Base-by-base conservation (phyloP, 53 echinoderm and acorn worm genomes). In the Hippasteria phrygiana region DNA sequence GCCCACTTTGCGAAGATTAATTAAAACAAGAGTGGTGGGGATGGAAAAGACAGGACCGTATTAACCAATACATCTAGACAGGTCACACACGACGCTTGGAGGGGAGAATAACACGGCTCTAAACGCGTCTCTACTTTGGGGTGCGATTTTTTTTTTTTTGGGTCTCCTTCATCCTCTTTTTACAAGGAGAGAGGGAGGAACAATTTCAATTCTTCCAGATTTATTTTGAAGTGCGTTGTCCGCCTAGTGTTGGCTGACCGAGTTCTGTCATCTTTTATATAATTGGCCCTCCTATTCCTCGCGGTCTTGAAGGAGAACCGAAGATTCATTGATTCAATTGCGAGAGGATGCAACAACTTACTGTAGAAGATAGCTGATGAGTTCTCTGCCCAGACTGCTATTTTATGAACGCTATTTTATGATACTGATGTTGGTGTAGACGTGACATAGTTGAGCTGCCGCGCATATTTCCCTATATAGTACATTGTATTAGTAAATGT, bases 1-100 rank as follows among this genome's bases (percentile, higher is more conserved):
- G 66, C 82, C 82, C 82, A 82, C 46, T 82, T 82, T 64, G 43
- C 43, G 82, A 82, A 82, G 82, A 82, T 82, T 82, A 82, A 82
- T 82, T 82, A 82, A 82, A 82, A 82, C 35, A 55, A 40, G 78
- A 40, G 76, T 33, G 50, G 29, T n/a, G n/a, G 17, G 34, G 76
- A 32, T 39, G 34, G 53, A 47, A 42, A 33, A 33, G 37, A 36
- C 33, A 67, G 73, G 26, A n/a, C 73, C 43, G 42, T 40, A n/a
- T n/a, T n/a, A 40, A 42, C 41, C 73, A 73, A 73, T 42, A 39
- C 26, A 32, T 48, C 36, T 33, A 69, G 69, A 77, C 27, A 29
- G 82, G 43, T 82, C 82, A 55, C 41, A 63, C 66, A 82, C 45
- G 46, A 82, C 32, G 75, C 73, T 34, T 36, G 10, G 36, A 66